These are phyloP conservation scores for Kryphioiulus occultus DNA, from an alignment of 2,888 invertebrate species.

Conservation along the genomic window DNA sequence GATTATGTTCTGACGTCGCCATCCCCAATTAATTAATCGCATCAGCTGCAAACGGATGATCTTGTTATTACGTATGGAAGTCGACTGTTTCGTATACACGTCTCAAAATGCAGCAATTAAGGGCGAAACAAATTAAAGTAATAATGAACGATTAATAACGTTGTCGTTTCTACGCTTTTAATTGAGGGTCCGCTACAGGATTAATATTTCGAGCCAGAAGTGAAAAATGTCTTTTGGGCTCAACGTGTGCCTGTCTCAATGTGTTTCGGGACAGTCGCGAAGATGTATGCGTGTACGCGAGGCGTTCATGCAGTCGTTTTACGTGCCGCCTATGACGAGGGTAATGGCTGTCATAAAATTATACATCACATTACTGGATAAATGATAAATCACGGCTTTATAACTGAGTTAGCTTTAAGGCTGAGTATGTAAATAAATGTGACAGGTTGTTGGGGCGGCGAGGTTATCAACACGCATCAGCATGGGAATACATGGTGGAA, in stretches of 20 bases:
- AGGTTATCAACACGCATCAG: constrained; percentile 1
- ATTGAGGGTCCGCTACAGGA: neutral
- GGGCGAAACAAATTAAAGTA: constrained; percentile 33
- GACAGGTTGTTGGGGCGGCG: neutral
- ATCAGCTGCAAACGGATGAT: constrained; percentile 15
- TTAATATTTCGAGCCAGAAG: neutral
- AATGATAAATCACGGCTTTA: constrained; percentile 40
- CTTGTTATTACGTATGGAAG: neutral
- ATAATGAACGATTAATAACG: constrained; percentile 30
- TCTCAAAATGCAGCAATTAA: constrained; percentile 10
- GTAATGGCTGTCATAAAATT: constrained; percentile 32
- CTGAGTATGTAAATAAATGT: constrained; percentile 4
- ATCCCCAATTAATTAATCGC: constrained; percentile 14
- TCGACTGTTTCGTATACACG: neutral
- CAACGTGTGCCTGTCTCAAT: neutral
- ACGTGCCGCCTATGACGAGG: constrained; percentile 13
- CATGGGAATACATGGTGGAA: neutral
- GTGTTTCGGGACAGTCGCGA: neutral
- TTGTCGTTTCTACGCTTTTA: neutral
- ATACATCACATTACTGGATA: constrained; percentile 28
- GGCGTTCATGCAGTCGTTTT: neutral
- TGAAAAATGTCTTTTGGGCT: neutral
- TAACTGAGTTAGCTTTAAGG: neutral
- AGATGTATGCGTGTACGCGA: neutral
- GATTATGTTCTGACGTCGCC: neutral